These are phyloP conservation scores for Clusia tigrina DNA, from an alignment of 2,888 invertebrate genomes.

Conservation along the genomic window DNA sequence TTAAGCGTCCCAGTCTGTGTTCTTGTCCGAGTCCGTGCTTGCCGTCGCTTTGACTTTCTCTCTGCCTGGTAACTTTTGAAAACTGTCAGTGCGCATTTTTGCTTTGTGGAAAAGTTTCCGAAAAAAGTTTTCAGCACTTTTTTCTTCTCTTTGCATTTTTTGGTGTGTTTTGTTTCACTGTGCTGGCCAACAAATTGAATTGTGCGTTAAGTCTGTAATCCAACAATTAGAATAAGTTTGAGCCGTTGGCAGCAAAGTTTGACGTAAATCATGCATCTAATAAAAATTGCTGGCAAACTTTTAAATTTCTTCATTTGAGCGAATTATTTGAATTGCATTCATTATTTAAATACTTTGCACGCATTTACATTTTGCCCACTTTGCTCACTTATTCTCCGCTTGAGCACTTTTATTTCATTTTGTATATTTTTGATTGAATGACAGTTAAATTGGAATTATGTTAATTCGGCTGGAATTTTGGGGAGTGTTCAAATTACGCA, in stretches of 20 bases:
- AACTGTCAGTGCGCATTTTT: conserved; percentile 52
- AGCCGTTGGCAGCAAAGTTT: conserved; percentile 38
- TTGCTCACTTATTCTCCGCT: background rate
- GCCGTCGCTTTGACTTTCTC: conserved; percentile 17
- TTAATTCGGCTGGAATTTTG: too few relatives aligned
- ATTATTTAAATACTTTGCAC: background rate
- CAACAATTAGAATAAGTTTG: conserved; percentile 54
- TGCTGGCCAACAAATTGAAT: conserved; percentile 48
- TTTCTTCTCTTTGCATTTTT: conserved; percentile 10
- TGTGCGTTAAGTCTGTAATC: conserved; percentile 57
- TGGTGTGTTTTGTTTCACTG: conserved; percentile 26
- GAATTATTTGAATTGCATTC: conserved; percentile 53
- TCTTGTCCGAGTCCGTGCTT: background rate
- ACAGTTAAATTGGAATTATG: conserved; percentile 5
- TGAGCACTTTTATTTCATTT: background rate
- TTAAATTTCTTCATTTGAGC: conserved; percentile 52
- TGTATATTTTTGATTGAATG: background rate
- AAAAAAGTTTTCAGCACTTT: background rate
- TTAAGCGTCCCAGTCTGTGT: too few relatives aligned
- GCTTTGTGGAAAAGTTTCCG: conserved; percentile 46
- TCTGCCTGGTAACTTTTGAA: conserved; percentile 25
- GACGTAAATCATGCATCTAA: conserved; percentile 52
- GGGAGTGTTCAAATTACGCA: too few relatives aligned
- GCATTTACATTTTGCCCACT: background rate
- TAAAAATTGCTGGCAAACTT: conserved; percentile 37